Conservation (phyloP, 2,888 invertebrate species). For the Caenorhabditis zanzibari region DNA sequence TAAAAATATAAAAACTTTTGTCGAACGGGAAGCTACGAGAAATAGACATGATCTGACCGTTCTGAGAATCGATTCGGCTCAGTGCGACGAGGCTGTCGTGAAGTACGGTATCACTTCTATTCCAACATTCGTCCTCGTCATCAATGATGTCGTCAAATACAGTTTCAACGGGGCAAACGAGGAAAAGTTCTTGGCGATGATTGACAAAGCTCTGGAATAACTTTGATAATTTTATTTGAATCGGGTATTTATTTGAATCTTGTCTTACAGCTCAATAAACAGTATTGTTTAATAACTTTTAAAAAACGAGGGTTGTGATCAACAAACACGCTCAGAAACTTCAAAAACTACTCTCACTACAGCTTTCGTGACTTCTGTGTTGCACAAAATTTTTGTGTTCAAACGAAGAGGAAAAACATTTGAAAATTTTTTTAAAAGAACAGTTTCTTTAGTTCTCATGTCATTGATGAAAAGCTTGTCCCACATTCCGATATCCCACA, state of each 20-base stretch:
- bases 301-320: not conserved
- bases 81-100: conserved; percentile 11
- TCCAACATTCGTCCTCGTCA: conserved; percentile 46
- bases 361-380: not conserved
- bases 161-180: conserved; percentile 34
- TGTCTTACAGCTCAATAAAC: not conserved
- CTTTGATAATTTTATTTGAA: not conserved
- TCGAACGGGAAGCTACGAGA: conserved; percentile 18
- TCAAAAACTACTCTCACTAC: not conserved
- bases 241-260: too few relatives aligned
- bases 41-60: conserved; percentile 3
- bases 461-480: too few relatives aligned
- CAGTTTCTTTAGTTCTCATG: too few relatives aligned
- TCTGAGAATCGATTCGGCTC: conserved; percentile 49
- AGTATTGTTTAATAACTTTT: not conserved
- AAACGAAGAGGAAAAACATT: too few relatives aligned
- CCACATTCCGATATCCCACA: too few relatives aligned
- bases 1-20: conserved; percentile 29
- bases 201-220: conserved; percentile 18
- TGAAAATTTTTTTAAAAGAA: too few relatives aligned
- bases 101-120: conserved; percentile 39
- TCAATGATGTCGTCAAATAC: conserved; percentile 27
- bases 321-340: not conserved
- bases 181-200: conserved; percentile 19
- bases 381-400: too few relatives aligned